phyloP scores from a whole-genome alignment of 2,888 invertebrate genomes.

The Melinopterus prodromus region DNA sequence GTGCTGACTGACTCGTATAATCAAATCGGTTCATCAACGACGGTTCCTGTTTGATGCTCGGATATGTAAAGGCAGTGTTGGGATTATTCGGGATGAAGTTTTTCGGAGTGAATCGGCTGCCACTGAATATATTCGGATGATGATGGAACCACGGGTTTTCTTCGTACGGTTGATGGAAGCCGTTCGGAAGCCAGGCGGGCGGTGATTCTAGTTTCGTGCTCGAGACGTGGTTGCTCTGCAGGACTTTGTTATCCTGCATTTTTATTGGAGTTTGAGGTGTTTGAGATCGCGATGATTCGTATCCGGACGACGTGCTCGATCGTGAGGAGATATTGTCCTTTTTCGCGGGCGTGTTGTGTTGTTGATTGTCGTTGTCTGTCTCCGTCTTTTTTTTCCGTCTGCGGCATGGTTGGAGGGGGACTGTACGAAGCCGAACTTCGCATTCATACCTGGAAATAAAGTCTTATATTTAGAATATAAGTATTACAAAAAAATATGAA shows the following conservation, averaged over 20 bases:
- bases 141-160: conserved; percentile 51
- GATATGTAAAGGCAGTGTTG: conserved; percentile 51
- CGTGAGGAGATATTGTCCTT: conserved; percentile 39
- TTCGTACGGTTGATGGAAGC: conserved; percentile 5
- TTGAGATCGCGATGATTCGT: conserved; percentile 47
- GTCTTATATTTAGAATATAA: neutral
- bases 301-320: conserved; percentile 47
- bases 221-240: conserved; percentile 86
- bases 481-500: too few relatives aligned
- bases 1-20: conserved; percentile 35
- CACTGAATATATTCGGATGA: conserved; percentile 64
- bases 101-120: neutral
- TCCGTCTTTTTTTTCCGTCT: conserved; percentile 70
- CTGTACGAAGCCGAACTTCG: conserved; percentile 85
- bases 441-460: conserved; percentile 76
- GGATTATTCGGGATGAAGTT: conserved; percentile 11
- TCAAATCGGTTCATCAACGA: conserved; percentile 24
- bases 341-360: conserved; percentile 40
- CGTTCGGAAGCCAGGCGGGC: conserved; percentile 20
- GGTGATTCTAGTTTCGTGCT: conserved; percentile 77
- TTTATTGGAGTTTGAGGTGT: conserved; percentile 39
- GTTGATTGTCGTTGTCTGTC: conserved; percentile 29
- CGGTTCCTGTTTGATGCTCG: conserved; percentile 30
- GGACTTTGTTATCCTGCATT: conserved; percentile 77
- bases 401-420: conserved; percentile 84